A percentile compares a stretch with the other conserved stretches of the same genome.
phyloP scores from a whole-genome alignment of 2,797 vertebrate genomes.

The Anguilla megastoma region DNA sequence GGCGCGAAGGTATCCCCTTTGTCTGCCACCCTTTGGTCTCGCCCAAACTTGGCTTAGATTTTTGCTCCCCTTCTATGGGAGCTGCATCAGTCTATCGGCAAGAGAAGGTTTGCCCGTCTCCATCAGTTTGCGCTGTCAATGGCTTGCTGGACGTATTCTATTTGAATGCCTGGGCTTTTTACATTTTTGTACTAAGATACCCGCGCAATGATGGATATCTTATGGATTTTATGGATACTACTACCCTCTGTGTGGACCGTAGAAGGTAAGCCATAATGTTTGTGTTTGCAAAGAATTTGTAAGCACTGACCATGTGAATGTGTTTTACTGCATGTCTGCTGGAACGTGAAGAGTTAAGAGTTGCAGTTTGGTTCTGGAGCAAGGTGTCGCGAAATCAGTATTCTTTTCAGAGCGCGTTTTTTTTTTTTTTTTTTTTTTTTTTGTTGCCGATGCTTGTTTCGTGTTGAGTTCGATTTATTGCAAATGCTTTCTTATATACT shows the following conservation, averaged over 20 bases:
- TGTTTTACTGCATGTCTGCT: background rate
- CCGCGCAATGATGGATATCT: conserved; percentile 59
- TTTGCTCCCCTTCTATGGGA: conserved; percentile 37
- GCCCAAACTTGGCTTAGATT: conserved; percentile 57
- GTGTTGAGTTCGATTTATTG: background rate
- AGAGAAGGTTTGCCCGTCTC: conserved; percentile 44
- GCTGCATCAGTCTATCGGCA: conserved; percentile 43
- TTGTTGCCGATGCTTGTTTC: conserved; percentile 31
- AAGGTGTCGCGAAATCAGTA: conserved; percentile 51
- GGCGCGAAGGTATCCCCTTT: conserved; percentile 40
- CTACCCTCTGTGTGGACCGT: conserved; percentile 64
- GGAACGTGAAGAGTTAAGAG: conserved; percentile 69
- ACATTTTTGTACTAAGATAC: conserved; percentile 46
- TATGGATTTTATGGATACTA: conserved; percentile 64
- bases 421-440: too few species aligned
- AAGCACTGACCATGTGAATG: conserved; percentile 25
- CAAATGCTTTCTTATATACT: background rate
- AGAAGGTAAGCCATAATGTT: conserved; percentile 67
- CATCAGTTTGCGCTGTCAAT: conserved; percentile 52
- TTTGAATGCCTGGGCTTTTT: conserved; percentile 56
- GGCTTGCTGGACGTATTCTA: conserved; percentile 55
- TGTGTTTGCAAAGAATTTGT: conserved; percentile 25
- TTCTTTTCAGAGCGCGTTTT: conserved; percentile 45
- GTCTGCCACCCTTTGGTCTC: conserved; percentile 61
- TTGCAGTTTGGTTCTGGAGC: conserved; percentile 40